Base-by-base conservation (phyloP, 1,140 invertebrate species). In the Globodera ellingtonae region DNA sequence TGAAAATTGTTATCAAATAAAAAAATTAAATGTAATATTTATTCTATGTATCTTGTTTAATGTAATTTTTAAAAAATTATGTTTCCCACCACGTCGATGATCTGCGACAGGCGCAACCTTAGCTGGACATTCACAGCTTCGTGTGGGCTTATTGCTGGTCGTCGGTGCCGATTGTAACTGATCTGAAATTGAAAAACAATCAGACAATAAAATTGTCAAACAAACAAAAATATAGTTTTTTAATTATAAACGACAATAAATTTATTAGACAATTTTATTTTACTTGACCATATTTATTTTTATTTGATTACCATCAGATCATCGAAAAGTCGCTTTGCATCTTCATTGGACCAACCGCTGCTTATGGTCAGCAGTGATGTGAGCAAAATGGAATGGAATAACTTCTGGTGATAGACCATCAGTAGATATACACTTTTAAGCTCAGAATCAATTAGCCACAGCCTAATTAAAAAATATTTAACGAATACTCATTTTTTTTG, bases 1-100 rank as follows among this genome's bases (percentile, higher is more conserved):
- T 7, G 35, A 35, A 35, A 35, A 35, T 35, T 35, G 35, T 35
- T 35, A 1, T 35, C 0, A 35, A 35, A 35, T n/a, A n/a, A n/a
- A n/a, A n/a, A n/a, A n/a, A n/a, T n/a, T n/a, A n/a, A n/a, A 35
- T 35, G 35, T 35, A 35, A 35, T 35, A 35, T 35, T 35, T 35
- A 35, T 35, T 35, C 35, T 35, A 35, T 1, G 35, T 35, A 35
- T 35, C 35, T 35, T 35, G 35, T 35, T 35, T 35, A 35, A 35
- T 35, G 2, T 35, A 3, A 35, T 52, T 46, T 21, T 56, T 66
- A 47, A 6, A 21, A 35, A 82, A 47, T 35, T 46, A 0, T 48
- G 21, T 62, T 59, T 35, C 92, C 94, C 67, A 82, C 81, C 80
- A 83, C 83, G 74, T 83, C 82, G 71, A 83, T 83, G 56, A 83